Evolutionary conservation across 2,113 vertebrate genomes (phyloP).

Genomic region (Albula glossodonta): DNA sequence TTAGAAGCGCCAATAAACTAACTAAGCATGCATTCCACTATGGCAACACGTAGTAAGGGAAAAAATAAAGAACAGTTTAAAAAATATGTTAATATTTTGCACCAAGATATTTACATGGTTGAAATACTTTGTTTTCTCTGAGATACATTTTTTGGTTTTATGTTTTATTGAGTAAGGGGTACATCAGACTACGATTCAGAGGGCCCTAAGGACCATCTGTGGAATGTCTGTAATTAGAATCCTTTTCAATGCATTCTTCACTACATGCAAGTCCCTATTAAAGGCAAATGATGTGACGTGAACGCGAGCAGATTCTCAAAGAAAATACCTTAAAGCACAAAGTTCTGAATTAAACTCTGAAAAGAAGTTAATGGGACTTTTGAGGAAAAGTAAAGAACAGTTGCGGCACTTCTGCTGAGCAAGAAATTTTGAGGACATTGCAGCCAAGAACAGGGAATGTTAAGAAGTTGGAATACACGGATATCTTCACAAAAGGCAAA

Average conservation of each 20-base stretch:
- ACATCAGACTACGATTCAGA: background rate
- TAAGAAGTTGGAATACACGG: slow-evolving; percentile 41
- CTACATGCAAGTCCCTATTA: background rate
- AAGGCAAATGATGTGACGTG: background rate
- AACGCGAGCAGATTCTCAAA: slow-evolving; percentile 35
- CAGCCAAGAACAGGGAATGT: slow-evolving; percentile 44
- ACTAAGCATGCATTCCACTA: too few species aligned
- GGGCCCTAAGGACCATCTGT: background rate
- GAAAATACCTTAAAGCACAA: slow-evolving; percentile 35
- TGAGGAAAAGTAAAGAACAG: slow-evolving; percentile 17
- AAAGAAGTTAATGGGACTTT: slow-evolving; percentile 49
- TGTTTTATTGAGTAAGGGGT: background rate
- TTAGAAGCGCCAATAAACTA: background rate
- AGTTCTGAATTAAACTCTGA: slow-evolving; percentile 40
- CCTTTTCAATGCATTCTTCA: background rate
- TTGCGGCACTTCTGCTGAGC: slow-evolving; percentile 45
- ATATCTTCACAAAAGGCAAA: slow-evolving; percentile 34
- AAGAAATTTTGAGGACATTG: slow-evolving; percentile 42
- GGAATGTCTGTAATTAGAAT: slow-evolving; percentile 4
- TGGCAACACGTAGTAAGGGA: too few species aligned
- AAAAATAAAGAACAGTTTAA: too few species aligned
- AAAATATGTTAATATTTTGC: background rate
- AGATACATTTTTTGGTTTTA: background rate
- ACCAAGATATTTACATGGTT: background rate
- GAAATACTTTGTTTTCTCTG: background rate